These are phyloP conservation scores for Eubasilissa splendida DNA, from an alignment of 2,888 invertebrate species.

Conservation along the genomic window DNA sequence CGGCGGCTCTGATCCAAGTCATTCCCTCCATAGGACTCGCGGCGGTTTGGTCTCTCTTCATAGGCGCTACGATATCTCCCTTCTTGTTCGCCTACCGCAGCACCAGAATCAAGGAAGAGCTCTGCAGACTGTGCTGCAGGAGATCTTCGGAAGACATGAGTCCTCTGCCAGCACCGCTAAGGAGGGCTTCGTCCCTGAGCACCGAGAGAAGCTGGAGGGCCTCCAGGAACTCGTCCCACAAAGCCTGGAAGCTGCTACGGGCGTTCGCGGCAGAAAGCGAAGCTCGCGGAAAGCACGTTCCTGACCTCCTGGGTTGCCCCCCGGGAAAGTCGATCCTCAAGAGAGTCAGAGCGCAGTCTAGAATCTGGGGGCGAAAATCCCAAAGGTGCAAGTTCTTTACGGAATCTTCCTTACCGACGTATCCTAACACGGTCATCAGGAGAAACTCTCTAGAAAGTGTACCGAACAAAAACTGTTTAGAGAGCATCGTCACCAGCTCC, in stretches of 20 bases:
- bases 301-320: slow-evolving; percentile 46
- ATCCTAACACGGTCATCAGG: slow-evolving; percentile 26
- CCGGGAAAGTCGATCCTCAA: slow-evolving; percentile 57
- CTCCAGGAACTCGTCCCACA: slow-evolving; percentile 49
- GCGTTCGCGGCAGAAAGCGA: slow-evolving; percentile 52
- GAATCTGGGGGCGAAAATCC: slow-evolving; percentile 51
- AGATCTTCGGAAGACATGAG: slow-evolving; percentile 42
- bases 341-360: slow-evolving; percentile 54
- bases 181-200: slow-evolving; percentile 54
- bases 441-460: slow-evolving; percentile 45
- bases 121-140: slow-evolving; percentile 50
- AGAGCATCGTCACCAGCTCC: slow-evolving; percentile 23
- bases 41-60: slow-evolving; percentile 72
- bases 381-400: slow-evolving; percentile 54
- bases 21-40: slow-evolving; percentile 69
- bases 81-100: slow-evolving; percentile 85
- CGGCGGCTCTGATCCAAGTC: slow-evolving; percentile 68
- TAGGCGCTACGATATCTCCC: slow-evolving; percentile 80
- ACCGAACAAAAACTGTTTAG: slow-evolving; percentile 39
- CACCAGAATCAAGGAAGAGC: slow-evolving; percentile 69
- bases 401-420: slow-evolving; percentile 29
- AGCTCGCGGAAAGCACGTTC: slow-evolving; percentile 24
- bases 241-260: slow-evolving; percentile 48
- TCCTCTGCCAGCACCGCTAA: slow-evolving; percentile 45
- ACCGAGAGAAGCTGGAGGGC: slow-evolving; percentile 55